A percentile compares a stretch with the other conserved stretches of the same genome.
phyloP scores from a whole-genome alignment of 2,113 vertebrate genomes.

The Astur gentilis region DNA sequence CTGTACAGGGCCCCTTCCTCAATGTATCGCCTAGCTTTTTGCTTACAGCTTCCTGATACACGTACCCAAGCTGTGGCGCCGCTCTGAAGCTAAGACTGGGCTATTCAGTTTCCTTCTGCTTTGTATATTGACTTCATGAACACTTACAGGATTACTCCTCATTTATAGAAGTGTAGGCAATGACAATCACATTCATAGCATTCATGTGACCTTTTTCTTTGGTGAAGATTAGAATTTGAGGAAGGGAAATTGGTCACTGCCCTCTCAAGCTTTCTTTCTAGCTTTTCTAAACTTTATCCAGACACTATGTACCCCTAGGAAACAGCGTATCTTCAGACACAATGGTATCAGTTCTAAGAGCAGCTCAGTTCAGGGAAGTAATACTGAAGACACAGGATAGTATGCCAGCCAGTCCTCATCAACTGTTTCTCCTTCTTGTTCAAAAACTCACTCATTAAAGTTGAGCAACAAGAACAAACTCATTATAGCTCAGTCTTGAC shows the following conservation, averaged over 20 bases:
- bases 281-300: not conserved
- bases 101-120: not conserved
- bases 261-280: not conserved
- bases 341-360: not conserved
- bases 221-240: not conserved
- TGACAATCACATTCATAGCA: not conserved
- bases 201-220: not conserved
- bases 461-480: not conserved
- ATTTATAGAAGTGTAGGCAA: not conserved
- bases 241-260: not conserved
- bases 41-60: not conserved
- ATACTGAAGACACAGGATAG: not conserved
- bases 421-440: not conserved
- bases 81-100: not conserved
- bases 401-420: not conserved
- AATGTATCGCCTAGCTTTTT: not conserved
- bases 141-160: not conserved
- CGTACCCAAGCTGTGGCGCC: not conserved
- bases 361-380: not conserved
- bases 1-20: not conserved
- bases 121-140: not conserved
- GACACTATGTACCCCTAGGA: not conserved
- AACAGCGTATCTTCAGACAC: not conserved
- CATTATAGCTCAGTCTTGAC: not conserved
- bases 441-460: not conserved